Percentiles rank a stretch among this genome's conserved stretches.
These are phyloP conservation scores for Brachionus asplanchnoidis DNA, from an alignment of 1,140 invertebrate genomes.

Conservation along the genomic window DNA sequence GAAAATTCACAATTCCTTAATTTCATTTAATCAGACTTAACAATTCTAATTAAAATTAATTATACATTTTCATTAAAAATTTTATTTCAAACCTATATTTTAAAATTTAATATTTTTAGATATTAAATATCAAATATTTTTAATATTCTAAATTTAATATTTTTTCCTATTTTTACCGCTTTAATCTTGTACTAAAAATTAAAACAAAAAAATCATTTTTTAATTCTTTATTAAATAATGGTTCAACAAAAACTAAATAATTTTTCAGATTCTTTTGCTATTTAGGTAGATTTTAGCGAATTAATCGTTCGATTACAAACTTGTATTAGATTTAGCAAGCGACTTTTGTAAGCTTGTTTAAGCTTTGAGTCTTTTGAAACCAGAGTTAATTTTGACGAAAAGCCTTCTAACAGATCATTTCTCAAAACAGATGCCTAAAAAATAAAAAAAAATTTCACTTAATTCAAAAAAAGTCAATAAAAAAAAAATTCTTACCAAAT, in stretches of 20 bases:
- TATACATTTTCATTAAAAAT: no score
- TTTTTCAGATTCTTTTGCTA: not conserved
- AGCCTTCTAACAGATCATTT: not conserved
- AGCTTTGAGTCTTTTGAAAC: conserved; percentile 25
- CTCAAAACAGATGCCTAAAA: not conserved
- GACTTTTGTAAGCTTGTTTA: conserved; percentile 23
- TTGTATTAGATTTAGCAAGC: not conserved
- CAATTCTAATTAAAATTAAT: no score
- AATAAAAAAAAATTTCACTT: not conserved
- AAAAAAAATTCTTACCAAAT: not conserved
- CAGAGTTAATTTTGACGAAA: not conserved
- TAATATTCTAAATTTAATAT: no score
- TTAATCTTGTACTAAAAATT: not conserved
- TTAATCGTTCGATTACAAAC: not conserved
- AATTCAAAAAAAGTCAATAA: not conserved
- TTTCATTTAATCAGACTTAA: no score
- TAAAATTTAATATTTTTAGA: no score
- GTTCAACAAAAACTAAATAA: conserved; percentile 5
- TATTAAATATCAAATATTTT: no score
- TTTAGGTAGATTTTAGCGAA: not conserved
- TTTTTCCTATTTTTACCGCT: no score
- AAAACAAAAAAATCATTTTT: not conserved
- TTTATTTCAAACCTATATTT: no score
- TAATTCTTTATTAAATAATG: conserved; percentile 14
- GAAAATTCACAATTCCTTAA: no score